Evolutionary conservation across 1,140 invertebrate genomes (phyloP).

Genomic region (Rhagoletis zephyria): DNA sequence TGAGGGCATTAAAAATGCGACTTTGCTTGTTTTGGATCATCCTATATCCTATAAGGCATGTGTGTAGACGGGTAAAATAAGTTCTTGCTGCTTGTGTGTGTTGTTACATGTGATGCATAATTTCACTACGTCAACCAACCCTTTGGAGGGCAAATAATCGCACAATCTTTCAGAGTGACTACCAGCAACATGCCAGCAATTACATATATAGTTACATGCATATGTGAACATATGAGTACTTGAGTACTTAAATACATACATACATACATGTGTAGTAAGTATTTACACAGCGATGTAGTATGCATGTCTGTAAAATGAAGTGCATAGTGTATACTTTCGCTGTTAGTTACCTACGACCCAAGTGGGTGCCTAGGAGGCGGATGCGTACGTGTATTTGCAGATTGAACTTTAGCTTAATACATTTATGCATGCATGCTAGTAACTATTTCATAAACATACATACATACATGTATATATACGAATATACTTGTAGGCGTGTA

Average conservation of each 20-base stretch:
- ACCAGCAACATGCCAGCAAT: neutral
- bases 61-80: neutral
- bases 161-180: neutral
- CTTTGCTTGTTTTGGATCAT: neutral
- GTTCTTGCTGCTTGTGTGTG: neutral
- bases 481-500: neutral
- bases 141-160: constrained; percentile 14
- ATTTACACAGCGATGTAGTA: neutral
- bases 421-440: neutral
- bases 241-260: neutral
- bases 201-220: neutral
- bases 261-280: neutral
- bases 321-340: neutral
- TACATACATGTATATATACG: neutral
- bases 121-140: neutral
- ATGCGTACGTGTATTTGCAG: neutral
- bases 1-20: too few species aligned
- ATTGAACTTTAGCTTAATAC: neutral
- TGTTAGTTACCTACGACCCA: constrained; percentile 16
- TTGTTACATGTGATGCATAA: neutral
- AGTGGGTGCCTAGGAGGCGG: neutral
- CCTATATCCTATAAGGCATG: neutral
- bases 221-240: neutral
- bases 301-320: neutral
- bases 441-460: neutral